Conservation (phyloP, 35 echinoderm and acorn worm genomes). For the Chiridota heheva region DNA sequence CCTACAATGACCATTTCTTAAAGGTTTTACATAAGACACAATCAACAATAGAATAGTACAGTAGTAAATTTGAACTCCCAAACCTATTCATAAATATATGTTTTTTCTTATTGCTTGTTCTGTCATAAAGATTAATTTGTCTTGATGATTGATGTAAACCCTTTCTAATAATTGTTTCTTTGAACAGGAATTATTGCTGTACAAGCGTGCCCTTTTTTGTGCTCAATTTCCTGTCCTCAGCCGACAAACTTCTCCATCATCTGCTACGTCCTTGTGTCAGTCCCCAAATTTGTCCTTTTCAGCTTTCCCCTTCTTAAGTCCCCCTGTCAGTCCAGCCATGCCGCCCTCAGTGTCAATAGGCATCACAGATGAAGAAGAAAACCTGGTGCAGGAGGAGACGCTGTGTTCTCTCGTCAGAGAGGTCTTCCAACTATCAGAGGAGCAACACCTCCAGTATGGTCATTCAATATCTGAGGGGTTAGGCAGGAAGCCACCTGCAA, state of each 20-base stretch:
- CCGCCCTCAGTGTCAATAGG: conserved; percentile 36
- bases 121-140: no score
- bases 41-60: no score
- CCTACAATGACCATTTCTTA: no score
- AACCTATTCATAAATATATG: no score
- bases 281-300: conserved; percentile 18
- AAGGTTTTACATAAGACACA: no score
- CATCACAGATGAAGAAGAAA: conserved; percentile 59
- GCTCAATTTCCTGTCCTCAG: conserved; percentile 90
- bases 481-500: conserved; percentile 77
- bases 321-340: conserved; percentile 14
- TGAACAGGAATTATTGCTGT: conserved; percentile 88
- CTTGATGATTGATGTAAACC: no score
- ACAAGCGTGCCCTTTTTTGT: conserved; percentile 87
- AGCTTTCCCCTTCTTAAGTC: conserved; percentile 15
- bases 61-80: no score
- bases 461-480: conserved; percentile 64
- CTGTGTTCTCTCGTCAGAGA: conserved; percentile 70
- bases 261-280: not conserved
- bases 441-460: conserved; percentile 74
- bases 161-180: no score
- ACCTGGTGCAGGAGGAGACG: conserved; percentile 80
- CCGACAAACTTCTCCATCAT: not conserved
- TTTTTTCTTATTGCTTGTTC: no score
- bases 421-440: conserved; percentile 77